Base-by-base conservation (phyloP, 2,113 vertebrate species). In the Chamaea fasciata region DNA sequence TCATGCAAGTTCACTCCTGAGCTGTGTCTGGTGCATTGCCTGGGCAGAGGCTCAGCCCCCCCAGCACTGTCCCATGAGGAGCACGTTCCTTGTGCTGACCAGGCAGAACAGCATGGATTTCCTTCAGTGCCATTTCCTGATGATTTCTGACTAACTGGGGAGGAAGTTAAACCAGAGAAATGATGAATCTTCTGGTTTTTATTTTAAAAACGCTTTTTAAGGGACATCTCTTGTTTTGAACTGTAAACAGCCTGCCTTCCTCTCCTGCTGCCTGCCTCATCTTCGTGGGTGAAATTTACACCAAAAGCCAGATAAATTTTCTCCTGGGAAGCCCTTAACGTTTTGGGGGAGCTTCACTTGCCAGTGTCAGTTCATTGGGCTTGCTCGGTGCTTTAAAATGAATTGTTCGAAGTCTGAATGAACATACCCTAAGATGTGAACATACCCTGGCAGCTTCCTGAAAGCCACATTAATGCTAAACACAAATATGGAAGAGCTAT, bases 41-140 rank as follows among this genome's bases (percentile, higher is more conserved):
- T 41, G 65, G 63, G 47, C 22, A 59, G 47, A 28, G 64, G 42
- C 73, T 27, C 53, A 50, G 41, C 47, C 52, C 39, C 49, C 28
- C 55, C 13, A 6, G 9, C 16, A 0, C 33, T 4, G 1, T 44
- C 50, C 75, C 20, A 75, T 22, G 44, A 1, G 0, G 46, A 15
- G 12, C 73, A 46, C 57, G 1, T 69, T 87, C 80, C 92, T 69
- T 16, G 42, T 97, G 96, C 96, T 94, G 94, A 95, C 35, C 89
- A 47, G 56, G 85, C 92, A 96, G 94, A 85, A 89, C n/a, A 27
- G 89, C 67, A 95, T 35, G 31, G 63, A 87, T 92, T 96, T 97
- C 92, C 95, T 94, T 80, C 7, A 2, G 70, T 73, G 71, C 67
- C 78, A 47, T 92, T 97, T 97, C 96, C 96, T 91, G 83, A 87